These are phyloP conservation scores for Xyliphius kryptos DNA, from an alignment of 2,113 vertebrate genomes.

Conservation along the genomic window DNA sequence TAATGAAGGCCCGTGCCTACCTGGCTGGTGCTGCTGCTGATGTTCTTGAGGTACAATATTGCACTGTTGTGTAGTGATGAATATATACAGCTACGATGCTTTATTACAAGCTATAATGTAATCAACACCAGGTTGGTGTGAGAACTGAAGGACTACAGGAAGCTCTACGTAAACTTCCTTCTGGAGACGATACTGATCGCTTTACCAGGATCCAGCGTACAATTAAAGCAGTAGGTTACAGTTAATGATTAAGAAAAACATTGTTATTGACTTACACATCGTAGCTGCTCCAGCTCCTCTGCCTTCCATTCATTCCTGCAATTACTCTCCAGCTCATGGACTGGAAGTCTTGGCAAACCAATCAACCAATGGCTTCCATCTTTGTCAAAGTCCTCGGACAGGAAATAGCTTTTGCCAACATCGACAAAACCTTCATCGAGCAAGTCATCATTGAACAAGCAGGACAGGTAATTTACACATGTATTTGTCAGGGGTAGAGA, in stretches of 20 bases:
- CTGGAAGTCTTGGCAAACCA: slow-evolving; percentile 60
- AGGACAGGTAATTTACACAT: slow-evolving; percentile 55
- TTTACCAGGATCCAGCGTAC: slow-evolving; percentile 71
- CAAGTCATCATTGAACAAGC: slow-evolving; percentile 52
- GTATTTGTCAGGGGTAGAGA: background rate
- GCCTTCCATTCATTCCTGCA: background rate
- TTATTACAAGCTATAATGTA: background rate
- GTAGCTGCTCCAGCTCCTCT: background rate
- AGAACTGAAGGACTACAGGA: slow-evolving; percentile 74
- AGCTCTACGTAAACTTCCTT: slow-evolving; percentile 58
- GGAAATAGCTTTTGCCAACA: slow-evolving; percentile 62
- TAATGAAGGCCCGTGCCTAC: slow-evolving; percentile 64
- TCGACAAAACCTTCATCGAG: slow-evolving; percentile 64
- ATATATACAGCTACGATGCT: background rate
- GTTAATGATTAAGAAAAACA: background rate
- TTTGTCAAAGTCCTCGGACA: slow-evolving; percentile 71
- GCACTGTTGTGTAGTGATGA: background rate
- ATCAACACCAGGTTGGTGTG: slow-evolving; percentile 59
- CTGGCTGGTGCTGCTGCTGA: slow-evolving; percentile 67
- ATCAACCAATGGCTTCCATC: slow-evolving; percentile 56
- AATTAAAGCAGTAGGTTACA: slow-evolving; percentile 63
- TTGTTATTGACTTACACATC: background rate
- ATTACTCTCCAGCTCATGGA: slow-evolving; percentile 52
- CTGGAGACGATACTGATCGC: slow-evolving; percentile 53
- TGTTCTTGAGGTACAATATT: slow-evolving; percentile 66